Conservation (phyloP, 2,888 invertebrate species). For the Caenorhabditis imperialis region DNA sequence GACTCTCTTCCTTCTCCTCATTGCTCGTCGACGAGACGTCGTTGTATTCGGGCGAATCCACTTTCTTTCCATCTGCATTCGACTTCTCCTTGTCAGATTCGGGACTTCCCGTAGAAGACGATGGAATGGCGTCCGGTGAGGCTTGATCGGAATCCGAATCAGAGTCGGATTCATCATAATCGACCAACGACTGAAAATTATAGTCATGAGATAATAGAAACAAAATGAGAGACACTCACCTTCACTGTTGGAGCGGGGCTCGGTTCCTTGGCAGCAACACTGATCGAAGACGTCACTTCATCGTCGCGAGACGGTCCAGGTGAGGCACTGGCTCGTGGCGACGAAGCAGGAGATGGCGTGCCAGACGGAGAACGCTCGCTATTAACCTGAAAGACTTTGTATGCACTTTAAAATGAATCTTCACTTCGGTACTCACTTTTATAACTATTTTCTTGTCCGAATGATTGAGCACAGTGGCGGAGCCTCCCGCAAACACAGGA, state of each 20-base stretch:
- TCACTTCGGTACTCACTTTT: constrained; percentile 45
- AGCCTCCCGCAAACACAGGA: constrained; percentile 50
- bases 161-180: constrained; percentile 68
- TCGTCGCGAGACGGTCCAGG: constrained; percentile 62
- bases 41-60: constrained; percentile 46
- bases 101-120: constrained; percentile 65
- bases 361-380: constrained; percentile 52
- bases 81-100: constrained; percentile 42
- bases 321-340: constrained; percentile 40
- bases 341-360: constrained; percentile 51
- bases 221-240: constrained; percentile 11
- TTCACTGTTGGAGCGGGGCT: constrained; percentile 48
- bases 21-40: constrained; percentile 54
- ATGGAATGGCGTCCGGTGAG: constrained; percentile 57
- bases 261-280: constrained; percentile 37
- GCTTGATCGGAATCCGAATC: constrained; percentile 60
- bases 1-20: constrained; percentile 37
- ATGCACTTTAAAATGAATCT: constrained; percentile 12
- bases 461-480: constrained; percentile 23
- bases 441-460: constrained; percentile 62
- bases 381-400: constrained; percentile 42
- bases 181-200: constrained; percentile 60
- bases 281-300: constrained; percentile 66
- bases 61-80: constrained; percentile 17
- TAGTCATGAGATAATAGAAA: not conserved